Base-by-base conservation (phyloP, 2,113 vertebrate genomes). In the Vulpes lagopus region DNA sequence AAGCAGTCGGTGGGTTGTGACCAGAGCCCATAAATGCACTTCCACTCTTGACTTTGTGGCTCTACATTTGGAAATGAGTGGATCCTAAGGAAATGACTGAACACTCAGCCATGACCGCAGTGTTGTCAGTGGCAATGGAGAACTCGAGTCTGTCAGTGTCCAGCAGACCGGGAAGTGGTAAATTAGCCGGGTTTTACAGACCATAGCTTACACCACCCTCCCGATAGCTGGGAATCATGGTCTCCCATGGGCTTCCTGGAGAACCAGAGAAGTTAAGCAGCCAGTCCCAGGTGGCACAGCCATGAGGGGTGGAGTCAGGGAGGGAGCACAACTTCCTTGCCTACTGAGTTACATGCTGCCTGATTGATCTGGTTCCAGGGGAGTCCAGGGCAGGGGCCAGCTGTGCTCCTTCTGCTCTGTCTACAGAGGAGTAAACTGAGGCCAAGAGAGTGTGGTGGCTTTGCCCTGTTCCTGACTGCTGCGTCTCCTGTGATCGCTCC, bases 121-220 rank as follows among this genome's bases (percentile, higher is more conserved):
- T 17, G 0, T 25, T 55, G 15, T 23, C 27, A 4, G 2, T 0
- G 11, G 32, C 11, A 32, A 3, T 5, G 8, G 6, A 19, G 67
- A n/a, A 32, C 35, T 1, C 12, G 55, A 67, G 8, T 23, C 1
- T 0, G 0, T 22, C 3, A 8, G 3, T 14, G 11, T 20, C 35
- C 1, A 2, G 67, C 32, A 20, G 32, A n/a, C 32, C 9, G 8
- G 32, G 67, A 20, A 69, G n/a, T 1, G 17, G n/a, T n/a, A 14
- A n/a, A 25, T 5, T 19, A 0, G 0, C 32, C 17, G 16, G 17
- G 57, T 25, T 32, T 60, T 49, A 55, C 82, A 67, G 14, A 59
- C 22, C 17, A 2, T 16, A 51, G 43, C 43, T 76, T 25, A 16
- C 35, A 4, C 8, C 0, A 10, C 7, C 25, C 43, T 27, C 53